These are phyloP conservation scores for Dicycla oo DNA, from an alignment of 2,888 invertebrate genomes.

Conservation along the genomic window DNA sequence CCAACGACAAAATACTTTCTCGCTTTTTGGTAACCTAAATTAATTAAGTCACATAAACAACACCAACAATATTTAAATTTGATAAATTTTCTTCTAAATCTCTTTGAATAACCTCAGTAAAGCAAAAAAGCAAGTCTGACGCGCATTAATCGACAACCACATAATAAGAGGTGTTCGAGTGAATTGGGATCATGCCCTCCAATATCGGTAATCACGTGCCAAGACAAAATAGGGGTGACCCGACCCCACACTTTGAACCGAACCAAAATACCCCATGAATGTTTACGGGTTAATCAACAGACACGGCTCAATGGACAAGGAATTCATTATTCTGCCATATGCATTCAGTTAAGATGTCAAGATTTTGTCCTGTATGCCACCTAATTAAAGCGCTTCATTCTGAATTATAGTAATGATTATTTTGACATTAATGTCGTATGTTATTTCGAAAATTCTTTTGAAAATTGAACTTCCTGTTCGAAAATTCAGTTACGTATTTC, in stretches of 20 bases:
- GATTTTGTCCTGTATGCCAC: conserved; percentile 39
- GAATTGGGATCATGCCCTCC: conserved; percentile 85
- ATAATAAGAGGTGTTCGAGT: conserved; percentile 80
- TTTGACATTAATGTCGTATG: conserved; percentile 35
- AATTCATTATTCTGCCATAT: conserved; percentile 75
- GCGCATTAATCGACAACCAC: conserved; percentile 80
- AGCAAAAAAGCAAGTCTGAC: conserved; percentile 41
- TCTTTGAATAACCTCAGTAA: conserved; percentile 46
- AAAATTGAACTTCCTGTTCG: conserved; percentile 24
- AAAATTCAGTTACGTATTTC: conserved; percentile 19
- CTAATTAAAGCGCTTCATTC: conserved; percentile 48
- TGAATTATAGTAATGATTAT: conserved; percentile 54
- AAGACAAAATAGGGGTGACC: conserved; percentile 77
- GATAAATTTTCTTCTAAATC: conserved; percentile 39
- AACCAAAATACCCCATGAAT: conserved; percentile 80
- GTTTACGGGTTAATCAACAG: conserved; percentile 84
- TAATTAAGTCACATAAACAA: neutral
- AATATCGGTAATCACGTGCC: conserved; percentile 85
- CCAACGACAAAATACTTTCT: neutral
- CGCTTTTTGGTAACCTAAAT: neutral
- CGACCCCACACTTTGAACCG: conserved; percentile 77
- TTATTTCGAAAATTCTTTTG: conserved; percentile 36
- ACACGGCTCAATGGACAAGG: conserved; percentile 72
- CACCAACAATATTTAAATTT: neutral
- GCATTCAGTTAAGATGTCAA: conserved; percentile 63